phyloP scores from a whole-genome alignment of 2,888 invertebrate genomes.

The Pollenia angustigena region DNA sequence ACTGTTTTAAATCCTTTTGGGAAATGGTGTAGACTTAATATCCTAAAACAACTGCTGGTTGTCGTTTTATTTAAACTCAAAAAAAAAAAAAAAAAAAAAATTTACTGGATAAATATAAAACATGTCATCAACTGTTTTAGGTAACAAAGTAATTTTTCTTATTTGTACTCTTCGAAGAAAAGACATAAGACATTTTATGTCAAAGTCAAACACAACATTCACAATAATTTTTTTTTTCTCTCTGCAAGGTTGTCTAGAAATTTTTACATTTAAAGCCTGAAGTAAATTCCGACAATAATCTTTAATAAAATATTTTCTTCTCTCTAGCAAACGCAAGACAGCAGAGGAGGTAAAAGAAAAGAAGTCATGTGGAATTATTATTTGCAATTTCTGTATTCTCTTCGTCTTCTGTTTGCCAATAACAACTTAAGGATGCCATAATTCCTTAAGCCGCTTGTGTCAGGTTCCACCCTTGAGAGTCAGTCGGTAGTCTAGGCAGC shows the following conservation, averaged over 20 bases:
- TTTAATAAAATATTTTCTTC: neutral
- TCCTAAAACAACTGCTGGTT: slow-evolving; percentile 39
- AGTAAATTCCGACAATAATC: slow-evolving; percentile 49
- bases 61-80: slow-evolving; percentile 5
- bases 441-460: slow-evolving; percentile 53
- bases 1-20: slow-evolving; percentile 15
- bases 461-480: slow-evolving; percentile 52
- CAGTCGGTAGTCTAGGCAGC: neutral
- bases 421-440: slow-evolving; percentile 46
- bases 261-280: slow-evolving; percentile 32
- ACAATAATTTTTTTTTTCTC: slow-evolving; percentile 4
- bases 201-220: neutral
- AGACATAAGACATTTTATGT: slow-evolving; percentile 47
- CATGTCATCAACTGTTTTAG: slow-evolving; percentile 68
- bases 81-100: slow-evolving; percentile 3
- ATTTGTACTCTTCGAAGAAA: slow-evolving; percentile 31
- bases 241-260: slow-evolving; percentile 33
- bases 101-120: slow-evolving; percentile 47
- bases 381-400: slow-evolving; percentile 28
- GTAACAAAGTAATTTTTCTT: slow-evolving; percentile 51
- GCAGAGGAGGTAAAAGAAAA: neutral
- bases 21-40: slow-evolving; percentile 23
- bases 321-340: neutral
- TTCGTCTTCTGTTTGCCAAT: neutral
- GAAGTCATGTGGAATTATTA: slow-evolving; percentile 58